Conservation (phyloP, 1,140 invertebrate species). For the Venturia canescens region DNA sequence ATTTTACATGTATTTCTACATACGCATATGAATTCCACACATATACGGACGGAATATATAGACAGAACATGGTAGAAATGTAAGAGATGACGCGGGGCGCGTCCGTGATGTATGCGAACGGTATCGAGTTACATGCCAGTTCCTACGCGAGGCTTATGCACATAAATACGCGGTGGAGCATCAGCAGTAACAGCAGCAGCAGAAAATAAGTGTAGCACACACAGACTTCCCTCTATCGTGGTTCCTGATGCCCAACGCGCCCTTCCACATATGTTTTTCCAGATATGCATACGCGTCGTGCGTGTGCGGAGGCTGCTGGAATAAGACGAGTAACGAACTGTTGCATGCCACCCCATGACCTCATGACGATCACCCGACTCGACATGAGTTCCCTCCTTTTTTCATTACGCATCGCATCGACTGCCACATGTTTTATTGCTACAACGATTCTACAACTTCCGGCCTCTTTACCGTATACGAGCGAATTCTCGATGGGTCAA, state of each 20-base stretch:
- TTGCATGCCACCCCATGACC: not conserved
- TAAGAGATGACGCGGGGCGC: constrained; percentile 32
- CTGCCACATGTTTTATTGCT: too few relatives aligned
- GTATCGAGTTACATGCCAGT: constrained; percentile 63
- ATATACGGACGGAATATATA: not conserved
- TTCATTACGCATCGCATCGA: not conserved
- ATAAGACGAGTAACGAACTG: constrained; percentile 6
- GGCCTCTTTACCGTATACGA: too few relatives aligned
- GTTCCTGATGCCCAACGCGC: not conserved
- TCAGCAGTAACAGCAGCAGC: constrained; percentile 35
- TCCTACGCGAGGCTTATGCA: constrained; percentile 59
- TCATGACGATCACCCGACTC: too few relatives aligned
- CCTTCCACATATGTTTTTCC: constrained; percentile 7
- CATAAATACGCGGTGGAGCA: constrained; percentile 58
- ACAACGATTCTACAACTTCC: too few relatives aligned
- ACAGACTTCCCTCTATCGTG: constrained; percentile 9
- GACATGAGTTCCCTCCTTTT: not conserved
- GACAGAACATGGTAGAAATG: constrained; percentile 26
- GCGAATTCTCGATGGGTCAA: too few relatives aligned
- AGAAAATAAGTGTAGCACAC: constrained; percentile 40
- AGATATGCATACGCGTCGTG: not conserved
- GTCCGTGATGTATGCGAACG: constrained; percentile 55
- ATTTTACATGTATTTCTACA: too few relatives aligned
- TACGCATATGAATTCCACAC: not conserved
- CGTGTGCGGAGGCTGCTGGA: constrained; percentile 2